These are phyloP conservation scores for Pachyseris speciosa DNA, from an alignment of 64 coral and sea anemone species.

Conservation along the genomic window DNA sequence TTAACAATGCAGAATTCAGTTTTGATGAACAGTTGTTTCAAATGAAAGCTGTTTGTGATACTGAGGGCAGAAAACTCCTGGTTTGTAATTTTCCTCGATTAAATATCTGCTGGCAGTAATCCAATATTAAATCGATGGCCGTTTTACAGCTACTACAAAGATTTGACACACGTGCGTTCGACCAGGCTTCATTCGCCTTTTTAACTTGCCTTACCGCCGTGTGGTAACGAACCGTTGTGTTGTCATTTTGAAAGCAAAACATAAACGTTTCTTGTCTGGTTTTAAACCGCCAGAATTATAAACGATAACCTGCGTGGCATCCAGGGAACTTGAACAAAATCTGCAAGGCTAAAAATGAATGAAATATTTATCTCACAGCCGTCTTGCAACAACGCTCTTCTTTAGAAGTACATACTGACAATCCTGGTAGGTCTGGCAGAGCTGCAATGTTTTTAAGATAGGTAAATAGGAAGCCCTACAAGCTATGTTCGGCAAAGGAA, in stretches of 20 bases:
- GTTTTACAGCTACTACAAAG: background rate
- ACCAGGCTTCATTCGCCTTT: background rate
- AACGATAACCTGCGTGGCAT: background rate
- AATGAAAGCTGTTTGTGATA: background rate
- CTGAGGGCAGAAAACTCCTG: background rate
- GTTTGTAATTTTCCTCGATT: background rate
- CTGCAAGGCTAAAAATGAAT: background rate
- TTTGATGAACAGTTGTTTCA: background rate
- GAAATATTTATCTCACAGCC: background rate
- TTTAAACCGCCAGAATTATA: background rate
- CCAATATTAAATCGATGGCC: background rate
- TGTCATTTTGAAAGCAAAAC: slow-evolving; percentile 10
- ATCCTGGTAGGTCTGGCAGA: background rate
- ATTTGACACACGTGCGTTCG: background rate
- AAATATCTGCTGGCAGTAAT: background rate
- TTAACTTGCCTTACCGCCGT: background rate
- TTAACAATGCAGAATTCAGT: background rate
- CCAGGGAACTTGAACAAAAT: background rate
- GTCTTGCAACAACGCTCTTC: background rate
- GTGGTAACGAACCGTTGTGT: background rate
- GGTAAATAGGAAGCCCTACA: background rate
- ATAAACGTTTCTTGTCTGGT: background rate
- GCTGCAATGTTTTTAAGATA: background rate
- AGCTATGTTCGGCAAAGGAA: background rate
- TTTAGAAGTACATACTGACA: background rate